Evolutionary conservation across 2,888 invertebrate genomes (phyloP).

Genomic region (Athalia cordata): DNA sequence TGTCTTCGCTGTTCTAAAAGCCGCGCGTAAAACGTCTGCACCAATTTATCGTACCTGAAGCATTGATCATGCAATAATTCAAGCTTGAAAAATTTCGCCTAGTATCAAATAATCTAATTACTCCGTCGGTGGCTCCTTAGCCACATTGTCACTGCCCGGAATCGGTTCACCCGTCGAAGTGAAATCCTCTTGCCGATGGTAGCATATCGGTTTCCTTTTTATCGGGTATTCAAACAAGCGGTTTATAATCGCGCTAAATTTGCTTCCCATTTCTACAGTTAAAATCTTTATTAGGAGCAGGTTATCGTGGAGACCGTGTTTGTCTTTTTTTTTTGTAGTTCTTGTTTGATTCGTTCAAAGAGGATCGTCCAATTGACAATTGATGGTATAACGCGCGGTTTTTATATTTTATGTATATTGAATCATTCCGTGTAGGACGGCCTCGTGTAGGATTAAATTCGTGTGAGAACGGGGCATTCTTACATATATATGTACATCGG

Average conservation of each 20-base stretch:
- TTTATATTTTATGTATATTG: too few relatives aligned
- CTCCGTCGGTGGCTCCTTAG: conserved; percentile 71
- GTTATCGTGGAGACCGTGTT: conserved; percentile 4
- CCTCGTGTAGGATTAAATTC: too few relatives aligned
- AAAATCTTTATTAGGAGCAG: neutral
- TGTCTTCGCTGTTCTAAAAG: conserved; percentile 75
- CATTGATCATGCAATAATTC: neutral
- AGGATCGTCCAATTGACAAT: too few relatives aligned
- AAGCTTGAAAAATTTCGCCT: neutral
- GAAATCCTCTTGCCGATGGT: conserved; percentile 77
- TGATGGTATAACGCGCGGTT: too few relatives aligned
- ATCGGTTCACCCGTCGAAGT: conserved; percentile 75
- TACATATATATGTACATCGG: neutral
- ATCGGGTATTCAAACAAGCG: conserved; percentile 77
- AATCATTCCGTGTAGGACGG: too few relatives aligned
- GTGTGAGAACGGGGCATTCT: neutral
- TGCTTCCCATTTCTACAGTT: conserved; percentile 73
- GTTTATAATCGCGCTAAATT: conserved; percentile 73
- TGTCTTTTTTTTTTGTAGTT: neutral
- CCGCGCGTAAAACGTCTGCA: conserved; percentile 75
- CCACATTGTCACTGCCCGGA: conserved; percentile 56
- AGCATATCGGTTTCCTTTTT: conserved; percentile 78
- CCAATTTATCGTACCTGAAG: conserved; percentile 73
- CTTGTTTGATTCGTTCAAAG: too few relatives aligned
- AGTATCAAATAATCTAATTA: conserved; percentile 52